phyloP scores from a whole-genome alignment of 1,140 invertebrate species.

The Panagrolaimus sp. region DNA sequence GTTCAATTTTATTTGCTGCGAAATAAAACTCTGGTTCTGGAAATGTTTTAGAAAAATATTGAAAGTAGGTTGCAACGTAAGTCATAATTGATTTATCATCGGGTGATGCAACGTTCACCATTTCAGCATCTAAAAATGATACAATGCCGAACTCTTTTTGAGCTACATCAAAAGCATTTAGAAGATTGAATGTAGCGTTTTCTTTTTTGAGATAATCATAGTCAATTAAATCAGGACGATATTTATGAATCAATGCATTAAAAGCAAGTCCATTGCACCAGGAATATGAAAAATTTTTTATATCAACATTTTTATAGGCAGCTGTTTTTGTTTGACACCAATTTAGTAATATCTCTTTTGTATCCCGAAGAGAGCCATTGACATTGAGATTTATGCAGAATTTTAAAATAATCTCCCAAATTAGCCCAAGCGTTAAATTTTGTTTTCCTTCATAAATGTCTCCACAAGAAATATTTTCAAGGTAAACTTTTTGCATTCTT shows the following conservation, averaged over 20 bases:
- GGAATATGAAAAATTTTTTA: conserved; percentile 90
- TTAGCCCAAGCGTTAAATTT: conserved; percentile 88
- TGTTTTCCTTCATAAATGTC: conserved; percentile 98
- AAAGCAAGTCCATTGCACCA: conserved; percentile 98
- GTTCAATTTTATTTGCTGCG: no score
- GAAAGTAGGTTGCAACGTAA: conserved; percentile 96
- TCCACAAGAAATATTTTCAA: conserved; percentile 99
- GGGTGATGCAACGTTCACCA: conserved; percentile 95
- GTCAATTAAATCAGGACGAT: conserved; percentile 88
- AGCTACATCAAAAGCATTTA: conserved; percentile 94
- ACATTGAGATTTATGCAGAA: no score
- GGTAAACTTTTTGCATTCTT: conserved; percentile 89
- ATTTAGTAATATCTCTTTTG: conserved; percentile 83
- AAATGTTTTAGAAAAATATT: conserved; percentile 99
- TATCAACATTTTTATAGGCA: conserved; percentile 97
- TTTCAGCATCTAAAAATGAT: conserved; percentile 92
- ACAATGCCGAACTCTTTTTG: conserved; percentile 95
- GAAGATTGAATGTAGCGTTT: conserved; percentile 92
- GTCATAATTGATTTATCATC: conserved; percentile 99
- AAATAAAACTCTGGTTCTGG: no score
- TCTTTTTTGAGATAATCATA: conserved; percentile 92
- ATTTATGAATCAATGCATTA: conserved; percentile 99
- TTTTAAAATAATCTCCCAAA: conserved; percentile 98
- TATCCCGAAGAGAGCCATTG: no score
- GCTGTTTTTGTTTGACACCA: conserved; percentile 99